Conservation (phyloP, 2,888 invertebrate species). For the Pseudococcus longispinus region DNA sequence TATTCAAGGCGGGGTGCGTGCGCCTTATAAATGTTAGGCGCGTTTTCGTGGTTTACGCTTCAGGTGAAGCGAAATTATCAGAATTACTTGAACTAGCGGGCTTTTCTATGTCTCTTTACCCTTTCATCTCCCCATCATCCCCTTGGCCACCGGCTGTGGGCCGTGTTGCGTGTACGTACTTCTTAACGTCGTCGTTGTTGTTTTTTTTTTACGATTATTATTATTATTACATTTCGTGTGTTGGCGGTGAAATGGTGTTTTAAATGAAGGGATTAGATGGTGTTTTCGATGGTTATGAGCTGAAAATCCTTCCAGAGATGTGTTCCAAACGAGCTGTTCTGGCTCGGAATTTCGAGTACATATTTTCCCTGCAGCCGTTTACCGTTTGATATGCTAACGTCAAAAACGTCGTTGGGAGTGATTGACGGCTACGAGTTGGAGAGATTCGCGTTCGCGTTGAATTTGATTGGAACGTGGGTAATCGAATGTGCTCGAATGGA, state of each 20-base stretch:
- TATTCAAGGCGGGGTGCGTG: conserved; percentile 45
- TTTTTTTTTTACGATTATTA: neutral
- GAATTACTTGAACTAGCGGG: conserved; percentile 12
- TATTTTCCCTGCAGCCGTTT: too few relatives aligned
- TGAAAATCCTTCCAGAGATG: neutral
- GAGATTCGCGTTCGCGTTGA: too few relatives aligned
- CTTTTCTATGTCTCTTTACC: neutral
- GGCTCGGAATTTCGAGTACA: too few relatives aligned
- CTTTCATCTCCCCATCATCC: neutral
- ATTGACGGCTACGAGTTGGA: too few relatives aligned
- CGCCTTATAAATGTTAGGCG: conserved; percentile 34
- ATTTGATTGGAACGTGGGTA: too few relatives aligned
- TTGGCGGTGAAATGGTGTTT: neutral
- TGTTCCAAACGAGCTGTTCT: neutral
- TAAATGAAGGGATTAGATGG: neutral
- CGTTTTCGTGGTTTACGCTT: conserved; percentile 24
- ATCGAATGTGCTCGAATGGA: too few relatives aligned
- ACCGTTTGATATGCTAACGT: too few relatives aligned
- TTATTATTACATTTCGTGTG: neutral
- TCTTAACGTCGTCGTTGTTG: neutral
- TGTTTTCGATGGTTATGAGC: neutral
- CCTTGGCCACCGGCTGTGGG: neutral
- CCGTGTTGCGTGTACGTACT: neutral
- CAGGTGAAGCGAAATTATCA: conserved; percentile 14
- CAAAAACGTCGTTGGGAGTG: too few relatives aligned